Conservation (phyloP, 1,140 invertebrate genomes). For the Drosophila micromelanica region DNA sequence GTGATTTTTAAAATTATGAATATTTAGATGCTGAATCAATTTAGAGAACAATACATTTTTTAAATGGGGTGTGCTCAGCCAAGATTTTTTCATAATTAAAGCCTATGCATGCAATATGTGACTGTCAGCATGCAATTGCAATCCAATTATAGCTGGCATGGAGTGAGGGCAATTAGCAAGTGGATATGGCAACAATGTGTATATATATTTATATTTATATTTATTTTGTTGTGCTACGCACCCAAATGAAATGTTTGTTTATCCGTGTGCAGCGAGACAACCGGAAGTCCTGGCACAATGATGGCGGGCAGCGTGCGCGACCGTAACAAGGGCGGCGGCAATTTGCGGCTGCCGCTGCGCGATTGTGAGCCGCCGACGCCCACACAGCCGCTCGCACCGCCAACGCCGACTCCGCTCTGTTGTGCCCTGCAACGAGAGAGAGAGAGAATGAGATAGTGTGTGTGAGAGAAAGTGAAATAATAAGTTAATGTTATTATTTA, state of each 20-base stretch:
- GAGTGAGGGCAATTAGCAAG: neutral
- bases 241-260: slow-evolving; percentile 85
- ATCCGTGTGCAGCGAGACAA: slow-evolving; percentile 92
- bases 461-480: slow-evolving; percentile 51
- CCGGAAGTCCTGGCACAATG: slow-evolving; percentile 93
- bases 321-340: slow-evolving; percentile 90
- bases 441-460: slow-evolving; percentile 47
- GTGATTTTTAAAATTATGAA: too few relatives aligned
- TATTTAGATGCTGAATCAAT: too few relatives aligned
- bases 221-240: slow-evolving; percentile 47
- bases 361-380: slow-evolving; percentile 60
- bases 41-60: too few relatives aligned
- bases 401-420: slow-evolving; percentile 85
- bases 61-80: too few relatives aligned
- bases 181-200: slow-evolving; percentile 2
- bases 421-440: slow-evolving; percentile 61
- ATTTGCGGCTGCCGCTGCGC: slow-evolving; percentile 79
- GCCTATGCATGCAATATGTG: too few relatives aligned
- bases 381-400: slow-evolving; percentile 77
- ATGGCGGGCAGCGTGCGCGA: slow-evolving; percentile 95
- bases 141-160: slow-evolving; percentile 9
- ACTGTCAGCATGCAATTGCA: neutral
- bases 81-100: too few relatives aligned
- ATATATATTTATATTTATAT: slow-evolving; percentile 1
- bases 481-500: slow-evolving; percentile 77